Base-by-base conservation (phyloP, 2,888 invertebrate genomes). In the Herminia tarsipennalis region DNA sequence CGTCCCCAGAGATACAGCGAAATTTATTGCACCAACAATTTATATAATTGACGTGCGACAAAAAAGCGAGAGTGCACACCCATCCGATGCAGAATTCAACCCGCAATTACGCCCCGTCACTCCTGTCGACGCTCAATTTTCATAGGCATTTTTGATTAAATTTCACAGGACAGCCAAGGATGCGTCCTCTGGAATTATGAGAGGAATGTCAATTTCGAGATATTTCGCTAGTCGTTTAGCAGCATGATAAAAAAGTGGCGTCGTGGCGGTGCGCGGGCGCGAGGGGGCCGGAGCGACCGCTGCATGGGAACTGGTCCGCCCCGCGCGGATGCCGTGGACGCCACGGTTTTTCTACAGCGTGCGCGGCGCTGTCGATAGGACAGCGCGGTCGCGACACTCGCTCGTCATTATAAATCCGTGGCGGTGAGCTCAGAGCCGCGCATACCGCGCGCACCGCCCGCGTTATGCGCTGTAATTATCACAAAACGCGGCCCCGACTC, bases 21-120 rank as follows among this genome's bases (percentile, higher is more conserved):
- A 90, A 91, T 90, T 92, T 90, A 91, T 91, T 89, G 86, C 90
- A 86, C 84, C 79, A 84, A 86, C 88, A 86, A 88, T 90, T 88
- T 88, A 88, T 88, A 90, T 90, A 92, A 91, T 90, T 90, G 89
- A 90, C 89, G 79, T 78, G 83, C 81, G 79, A 83, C 88, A 88
- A 89, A 90, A 88, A 89, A 86, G 83, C 82, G 81, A 86, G 77
- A 86, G 84, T 85, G 80, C 83, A 82, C 86, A 86, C 85, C 79
- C 81, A 81, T 81, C 81, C 74, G 66, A 78, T 70, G 78, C 78
- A 81, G 82, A 86, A 84, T 83, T 72, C 76, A 70, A 76, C 54
- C 69, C 68, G 83, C 85, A 87, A 90, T 88, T 89, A 88, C 83
- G 74, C 73, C 70, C 72, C 81, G 75, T 82, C 78, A 78, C 75